phyloP scores from a whole-genome alignment of 1,140 invertebrate species.

The Polypedilum pembai region DNA sequence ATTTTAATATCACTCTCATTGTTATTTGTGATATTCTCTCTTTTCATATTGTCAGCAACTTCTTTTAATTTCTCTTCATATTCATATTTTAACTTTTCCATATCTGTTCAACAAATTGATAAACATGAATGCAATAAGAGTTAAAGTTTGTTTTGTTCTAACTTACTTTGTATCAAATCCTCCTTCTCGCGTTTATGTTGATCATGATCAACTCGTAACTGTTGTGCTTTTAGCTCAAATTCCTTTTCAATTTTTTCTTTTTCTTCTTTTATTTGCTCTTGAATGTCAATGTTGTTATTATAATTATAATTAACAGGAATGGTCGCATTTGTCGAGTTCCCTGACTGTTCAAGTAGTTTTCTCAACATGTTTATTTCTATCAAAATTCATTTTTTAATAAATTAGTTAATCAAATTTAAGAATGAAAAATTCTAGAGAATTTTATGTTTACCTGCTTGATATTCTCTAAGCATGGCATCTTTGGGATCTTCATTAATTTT shows the following conservation, averaged over 20 bases:
- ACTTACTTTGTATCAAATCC: background rate
- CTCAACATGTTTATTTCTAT: conserved; percentile 67
- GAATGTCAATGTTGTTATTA: background rate
- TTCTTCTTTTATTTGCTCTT: background rate
- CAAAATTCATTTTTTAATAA: too few relatives aligned
- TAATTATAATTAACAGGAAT: background rate
- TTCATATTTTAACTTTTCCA: conserved; percentile 40
- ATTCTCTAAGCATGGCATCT: conserved; percentile 78
- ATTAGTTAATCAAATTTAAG: too few relatives aligned
- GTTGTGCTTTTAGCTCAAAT: background rate
- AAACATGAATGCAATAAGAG: background rate
- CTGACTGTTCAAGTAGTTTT: conserved; percentile 52
- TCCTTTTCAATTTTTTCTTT: background rate
- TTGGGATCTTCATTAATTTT: conserved; percentile 91
- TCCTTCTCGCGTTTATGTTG: background rate
- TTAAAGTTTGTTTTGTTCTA: background rate
- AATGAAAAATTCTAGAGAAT: too few relatives aligned
- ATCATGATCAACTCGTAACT: background rate
- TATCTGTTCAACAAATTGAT: background rate
- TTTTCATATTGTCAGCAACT: conserved; percentile 38
- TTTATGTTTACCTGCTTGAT: conserved; percentile 53
- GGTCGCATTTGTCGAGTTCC: conserved; percentile 24
- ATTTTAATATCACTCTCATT: conserved; percentile 37
- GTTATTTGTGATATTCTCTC: conserved; percentile 34
- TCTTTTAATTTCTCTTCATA: conserved; percentile 42